Base-by-base conservation (phyloP, 2,888 invertebrate genomes). In the Luperina nickerlii region DNA sequence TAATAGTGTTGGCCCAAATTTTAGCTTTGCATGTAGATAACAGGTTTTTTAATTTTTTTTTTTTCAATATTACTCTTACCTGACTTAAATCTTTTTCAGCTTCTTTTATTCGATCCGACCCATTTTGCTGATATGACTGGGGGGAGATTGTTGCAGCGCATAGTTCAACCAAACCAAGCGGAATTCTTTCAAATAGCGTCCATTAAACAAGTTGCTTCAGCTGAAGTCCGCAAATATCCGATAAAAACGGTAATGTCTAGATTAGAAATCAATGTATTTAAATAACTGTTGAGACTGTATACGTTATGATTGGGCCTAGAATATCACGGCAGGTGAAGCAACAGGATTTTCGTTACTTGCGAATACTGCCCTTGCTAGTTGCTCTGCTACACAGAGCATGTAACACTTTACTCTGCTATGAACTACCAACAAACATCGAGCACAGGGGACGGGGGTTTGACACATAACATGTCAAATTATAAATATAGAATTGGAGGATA, bases 201-300 rank as follows among this genome's bases (percentile, higher is more conserved):
- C 0, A 89, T 92, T 2, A 94, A 92, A 67, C 96, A 96, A 86
- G 73, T 91, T 0, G 94, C 96, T 0, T 91, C 95, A 0, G 5
- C 63, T 0, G 96, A 96, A 92, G 94, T 96, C 4, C 92, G 93
- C 38, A 95, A 95, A 82, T 95, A 95, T 83, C 91, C 93, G 0
- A 51, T 83, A 0, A 67, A 79, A 57, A 92, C 92, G 82, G 96
- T 96, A 90, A 88, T 84, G 0, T 20, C n/a, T 27, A 27, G 2
- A 48, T 32, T 32, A 18, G 0, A 27, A 74, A 27, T 60, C 0
- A 32, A 72, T 45, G 13, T 24, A 13, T 11, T 32, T 62, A 6
- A 15, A 11, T 13, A 20, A n/a, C 8, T n/a, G n/a, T 45, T 74
- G 20, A 51, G n/a, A n/a, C n/a, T 51, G n/a, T 74, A 15, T 24